Base-by-base conservation (phyloP, 2,113 vertebrate genomes). In the Podilymbus podiceps region DNA sequence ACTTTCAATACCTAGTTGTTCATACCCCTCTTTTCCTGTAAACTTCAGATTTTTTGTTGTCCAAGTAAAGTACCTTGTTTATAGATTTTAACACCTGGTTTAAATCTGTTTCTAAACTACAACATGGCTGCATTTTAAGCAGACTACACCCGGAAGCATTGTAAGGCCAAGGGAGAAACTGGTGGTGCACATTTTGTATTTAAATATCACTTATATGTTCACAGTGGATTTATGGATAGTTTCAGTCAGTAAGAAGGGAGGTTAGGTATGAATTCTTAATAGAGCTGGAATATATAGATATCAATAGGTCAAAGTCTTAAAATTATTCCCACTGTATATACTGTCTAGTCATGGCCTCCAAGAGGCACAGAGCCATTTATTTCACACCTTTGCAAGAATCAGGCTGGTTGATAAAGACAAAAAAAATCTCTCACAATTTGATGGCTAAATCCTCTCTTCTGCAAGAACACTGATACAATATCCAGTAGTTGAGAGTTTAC, bases 301-400 rank as follows among this genome's bases (percentile, higher is more conserved):
- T 82, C 60, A 81, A 30, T 62, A 66, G 3, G 3, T 88, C 85
- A 42, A 78, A 79, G 12, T 46, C 47, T 82, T 88, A 44, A 91
- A 88, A 71, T 83, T 67, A 35, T 75, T 88, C 28, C 31, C 4
- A 31, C 25, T 35, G 7, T 55, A 49, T 31, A 44, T n/a, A 22
- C 13, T 76, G 25, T 73, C 79, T 93, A 75, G 82, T 72, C 90
- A 85, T 91, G 76, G 82, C 68, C 73, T 94, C 35, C 52, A 81
- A 88, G 84, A 94, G 63, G 42, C 52, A 72, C 89, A 86, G 38
- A 77, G 15, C 24, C 38, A 40, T 95, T 94, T 89, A 84, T 96
- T 96, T 64, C 74, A 69, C 17, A 30, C 4, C 7, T 80, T 63
- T 81, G 23, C 12, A 90, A 96, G 87, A 85, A 38, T 62, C 35